Percentiles rank a stretch among this genome's conserved stretches.
Evolutionary conservation across 2,113 vertebrate genomes (phyloP).

Genomic region (Hepsetus odoe): DNA sequence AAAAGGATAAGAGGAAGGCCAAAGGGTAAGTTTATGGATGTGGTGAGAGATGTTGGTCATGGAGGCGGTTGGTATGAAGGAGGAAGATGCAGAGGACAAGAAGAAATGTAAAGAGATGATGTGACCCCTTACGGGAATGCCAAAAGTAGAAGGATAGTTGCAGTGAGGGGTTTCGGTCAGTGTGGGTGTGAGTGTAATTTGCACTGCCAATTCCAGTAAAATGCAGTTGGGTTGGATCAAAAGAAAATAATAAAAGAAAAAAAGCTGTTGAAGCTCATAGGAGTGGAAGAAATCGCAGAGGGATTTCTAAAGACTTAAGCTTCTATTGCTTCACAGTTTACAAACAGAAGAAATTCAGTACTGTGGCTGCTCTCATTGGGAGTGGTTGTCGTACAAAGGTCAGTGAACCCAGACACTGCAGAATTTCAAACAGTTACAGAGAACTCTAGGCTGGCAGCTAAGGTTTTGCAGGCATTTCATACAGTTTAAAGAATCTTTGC

Average conservation of each 20-base stretch:
- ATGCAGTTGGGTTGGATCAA: neutral
- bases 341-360: neutral
- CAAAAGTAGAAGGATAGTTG: too few species aligned
- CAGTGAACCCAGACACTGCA: neutral
- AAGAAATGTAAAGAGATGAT: too few species aligned
- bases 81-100: too few species aligned
- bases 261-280: neutral
- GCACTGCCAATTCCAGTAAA: neutral
- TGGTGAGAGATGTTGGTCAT: too few species aligned
- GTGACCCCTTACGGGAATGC: too few species aligned
- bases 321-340: neutral
- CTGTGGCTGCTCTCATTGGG: too few species aligned
- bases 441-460: neutral
- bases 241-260: neutral
- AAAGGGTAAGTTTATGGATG: too few species aligned
- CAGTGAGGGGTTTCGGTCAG: too few species aligned
- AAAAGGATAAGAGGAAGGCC: too few species aligned
- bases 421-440: neutral
- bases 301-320: neutral
- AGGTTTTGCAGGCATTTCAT: neutral
- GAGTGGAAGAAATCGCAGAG: neutral
- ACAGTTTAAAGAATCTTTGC: neutral
- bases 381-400: neutral
- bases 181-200: neutral
- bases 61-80: too few species aligned